Percentiles rank a stretch among this genome's conserved stretches.
Conservation (phyloP, 2,888 invertebrate species). For the Hirtodrosophila duncani region DNA sequence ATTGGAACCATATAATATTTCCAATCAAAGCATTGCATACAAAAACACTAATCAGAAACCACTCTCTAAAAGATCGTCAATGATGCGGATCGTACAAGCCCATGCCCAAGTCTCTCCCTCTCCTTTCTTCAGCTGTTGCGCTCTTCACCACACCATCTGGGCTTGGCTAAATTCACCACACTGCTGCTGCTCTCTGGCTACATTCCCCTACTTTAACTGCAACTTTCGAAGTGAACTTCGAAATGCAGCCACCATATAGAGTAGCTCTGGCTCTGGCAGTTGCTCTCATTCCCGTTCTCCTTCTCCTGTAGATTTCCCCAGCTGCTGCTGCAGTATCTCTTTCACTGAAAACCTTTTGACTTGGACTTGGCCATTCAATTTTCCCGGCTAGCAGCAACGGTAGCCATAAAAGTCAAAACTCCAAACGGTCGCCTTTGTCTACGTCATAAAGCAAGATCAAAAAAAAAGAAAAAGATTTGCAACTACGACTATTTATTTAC, state of each 20-base stretch:
- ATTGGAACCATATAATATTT: too few relatives aligned
- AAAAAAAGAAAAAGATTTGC: slow-evolving; percentile 14
- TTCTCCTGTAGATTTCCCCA: slow-evolving; percentile 41
- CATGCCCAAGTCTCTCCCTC: too few relatives aligned
- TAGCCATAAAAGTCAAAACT: slow-evolving; percentile 54
- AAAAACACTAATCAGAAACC: too few relatives aligned
- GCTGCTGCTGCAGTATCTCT: not conserved
- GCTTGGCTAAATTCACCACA: slow-evolving; percentile 43
- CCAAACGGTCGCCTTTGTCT: slow-evolving; percentile 62
- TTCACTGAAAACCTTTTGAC: slow-evolving; percentile 17
- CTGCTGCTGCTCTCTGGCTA: slow-evolving; percentile 1
- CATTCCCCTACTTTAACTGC: slow-evolving; percentile 31
- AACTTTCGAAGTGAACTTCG: slow-evolving; percentile 66
- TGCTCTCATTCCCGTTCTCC: not conserved
- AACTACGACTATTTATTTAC: slow-evolving; percentile 49
- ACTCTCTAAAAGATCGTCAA: too few relatives aligned
- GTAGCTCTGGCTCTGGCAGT: not conserved
- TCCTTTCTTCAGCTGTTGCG: too few relatives aligned
- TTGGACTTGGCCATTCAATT: slow-evolving; percentile 28
- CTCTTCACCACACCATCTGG: slow-evolving; percentile 53
- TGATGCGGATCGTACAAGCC: too few relatives aligned
- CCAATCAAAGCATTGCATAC: too few relatives aligned
- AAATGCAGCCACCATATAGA: slow-evolving; percentile 43
- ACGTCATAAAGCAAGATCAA: slow-evolving; percentile 47
- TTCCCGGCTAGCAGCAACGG: slow-evolving; percentile 26